Evolutionary conservation across 2,797 vertebrate species (phyloP).

Genomic region (Cyprinodon diabolis): DNA sequence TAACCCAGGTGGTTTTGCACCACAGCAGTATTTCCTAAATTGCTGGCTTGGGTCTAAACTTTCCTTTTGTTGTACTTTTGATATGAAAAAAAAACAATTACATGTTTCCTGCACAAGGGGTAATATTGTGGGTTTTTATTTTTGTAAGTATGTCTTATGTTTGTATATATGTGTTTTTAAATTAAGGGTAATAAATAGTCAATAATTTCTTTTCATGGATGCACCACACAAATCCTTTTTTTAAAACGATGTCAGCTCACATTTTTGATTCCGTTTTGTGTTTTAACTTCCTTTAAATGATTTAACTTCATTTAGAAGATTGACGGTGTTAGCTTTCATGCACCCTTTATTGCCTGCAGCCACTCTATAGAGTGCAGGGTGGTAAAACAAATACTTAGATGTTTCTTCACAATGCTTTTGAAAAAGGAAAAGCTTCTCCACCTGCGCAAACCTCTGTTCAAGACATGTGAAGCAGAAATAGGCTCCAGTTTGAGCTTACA

Average conservation of each 20-base stretch:
- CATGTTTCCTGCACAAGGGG: background rate
- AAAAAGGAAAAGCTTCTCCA: background rate
- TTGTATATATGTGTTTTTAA: background rate
- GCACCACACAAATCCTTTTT: background rate
- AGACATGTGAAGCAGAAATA: background rate
- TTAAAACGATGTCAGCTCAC: background rate
- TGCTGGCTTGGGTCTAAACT: slow-evolving; percentile 16
- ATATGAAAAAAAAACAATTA: slow-evolving; percentile 6
- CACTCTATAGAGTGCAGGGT: background rate
- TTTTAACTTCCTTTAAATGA: background rate
- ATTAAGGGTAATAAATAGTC: background rate
- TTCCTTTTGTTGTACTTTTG: background rate
- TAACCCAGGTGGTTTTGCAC: slow-evolving; percentile 14
- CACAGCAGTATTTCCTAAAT: slow-evolving; percentile 16
- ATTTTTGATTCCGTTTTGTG: background rate
- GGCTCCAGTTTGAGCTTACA: background rate
- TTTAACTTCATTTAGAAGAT: background rate
- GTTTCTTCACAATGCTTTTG: background rate
- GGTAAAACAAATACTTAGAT: background rate
- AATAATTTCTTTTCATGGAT: background rate
- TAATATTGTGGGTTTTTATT: background rate
- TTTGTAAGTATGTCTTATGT: background rate
- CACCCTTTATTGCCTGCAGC: background rate
- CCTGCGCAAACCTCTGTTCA: background rate
- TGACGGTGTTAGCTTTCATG: background rate